Conservation (phyloP, 2,888 invertebrate genomes). For the Drosophila infuscata region DNA sequence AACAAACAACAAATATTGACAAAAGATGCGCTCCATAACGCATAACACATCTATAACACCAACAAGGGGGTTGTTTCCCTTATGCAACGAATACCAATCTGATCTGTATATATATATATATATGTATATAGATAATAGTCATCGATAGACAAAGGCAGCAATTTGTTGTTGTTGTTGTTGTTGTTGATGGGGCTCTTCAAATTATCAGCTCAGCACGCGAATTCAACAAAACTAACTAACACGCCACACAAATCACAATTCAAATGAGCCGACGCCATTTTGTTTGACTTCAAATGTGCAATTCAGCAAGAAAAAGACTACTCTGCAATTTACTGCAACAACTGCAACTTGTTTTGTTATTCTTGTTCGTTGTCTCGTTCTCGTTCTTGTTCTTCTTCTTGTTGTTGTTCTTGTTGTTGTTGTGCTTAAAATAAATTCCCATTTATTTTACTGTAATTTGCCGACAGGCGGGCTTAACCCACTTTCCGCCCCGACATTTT, state of each 20-base stretch:
- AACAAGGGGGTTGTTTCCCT: slow-evolving; percentile 33
- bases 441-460: slow-evolving; percentile 70
- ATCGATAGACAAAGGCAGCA: slow-evolving; percentile 57
- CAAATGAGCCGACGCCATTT: slow-evolving; percentile 69
- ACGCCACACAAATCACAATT: slow-evolving; percentile 53
- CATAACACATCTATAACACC: background rate
- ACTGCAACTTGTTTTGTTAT: slow-evolving; percentile 39
- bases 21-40: slow-evolving; percentile 63
- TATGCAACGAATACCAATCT: background rate
- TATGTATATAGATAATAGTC: slow-evolving; percentile 10
- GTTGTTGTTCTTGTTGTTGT: slow-evolving; percentile 24
- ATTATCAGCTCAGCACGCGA: slow-evolving; percentile 75
- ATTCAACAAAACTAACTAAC: slow-evolving; percentile 40
- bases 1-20: slow-evolving; percentile 70
- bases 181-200: slow-evolving; percentile 69
- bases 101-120: background rate
- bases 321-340: slow-evolving; percentile 38
- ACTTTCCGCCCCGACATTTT: slow-evolving; percentile 30
- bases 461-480: slow-evolving; percentile 57
- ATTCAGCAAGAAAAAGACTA: slow-evolving; percentile 33
- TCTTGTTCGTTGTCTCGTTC: background rate
- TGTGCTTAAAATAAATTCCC: slow-evolving; percentile 65
- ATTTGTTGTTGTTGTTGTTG: slow-evolving; percentile 40
- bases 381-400: slow-evolving; percentile 10
- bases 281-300: slow-evolving; percentile 74